Evolutionary conservation across 2,888 invertebrate species (phyloP).

Genomic region (Automeris io): DNA sequence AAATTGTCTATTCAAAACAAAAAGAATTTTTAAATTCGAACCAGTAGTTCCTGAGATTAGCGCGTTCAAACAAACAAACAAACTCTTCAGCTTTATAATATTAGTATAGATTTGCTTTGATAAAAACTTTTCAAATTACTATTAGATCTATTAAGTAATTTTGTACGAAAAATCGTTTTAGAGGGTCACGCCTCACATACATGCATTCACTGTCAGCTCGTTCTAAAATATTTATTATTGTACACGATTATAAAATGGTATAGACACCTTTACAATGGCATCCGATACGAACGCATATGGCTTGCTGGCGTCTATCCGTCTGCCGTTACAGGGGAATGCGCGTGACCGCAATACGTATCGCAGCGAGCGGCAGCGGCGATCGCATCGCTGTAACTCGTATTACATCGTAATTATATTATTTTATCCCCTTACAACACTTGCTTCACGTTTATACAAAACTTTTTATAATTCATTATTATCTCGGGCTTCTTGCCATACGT

Average conservation of each 20-base stretch:
- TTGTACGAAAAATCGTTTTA: too few relatives aligned
- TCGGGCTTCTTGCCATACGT: neutral
- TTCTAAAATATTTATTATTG: too few relatives aligned
- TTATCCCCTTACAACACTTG: constrained; percentile 11
- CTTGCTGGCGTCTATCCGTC: constrained; percentile 21
- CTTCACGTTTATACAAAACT: constrained; percentile 12
- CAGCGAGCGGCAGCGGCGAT: constrained; percentile 6
- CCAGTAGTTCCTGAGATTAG: too few relatives aligned
- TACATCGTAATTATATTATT: constrained; percentile 17
- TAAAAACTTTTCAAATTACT: too few relatives aligned
- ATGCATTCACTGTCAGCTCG: too few relatives aligned
- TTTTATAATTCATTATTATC: neutral
- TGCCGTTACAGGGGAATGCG: constrained; percentile 18
- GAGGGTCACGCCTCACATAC: too few relatives aligned
- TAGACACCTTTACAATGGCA: neutral
- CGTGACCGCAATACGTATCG: constrained; percentile 19
- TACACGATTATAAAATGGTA: neutral
- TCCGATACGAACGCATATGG: neutral
- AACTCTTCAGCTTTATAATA: too few relatives aligned
- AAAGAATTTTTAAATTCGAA: too few relatives aligned
- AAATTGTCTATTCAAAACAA: too few relatives aligned
- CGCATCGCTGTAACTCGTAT: neutral
- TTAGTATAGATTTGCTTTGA: too few relatives aligned
- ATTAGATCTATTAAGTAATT: too few relatives aligned
- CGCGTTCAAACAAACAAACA: too few relatives aligned